Evolutionary conservation across 2,888 invertebrate genomes (phyloP), one percentile per base, ranked within the genome.

Genomic region (Rotaria macrura): DNA sequence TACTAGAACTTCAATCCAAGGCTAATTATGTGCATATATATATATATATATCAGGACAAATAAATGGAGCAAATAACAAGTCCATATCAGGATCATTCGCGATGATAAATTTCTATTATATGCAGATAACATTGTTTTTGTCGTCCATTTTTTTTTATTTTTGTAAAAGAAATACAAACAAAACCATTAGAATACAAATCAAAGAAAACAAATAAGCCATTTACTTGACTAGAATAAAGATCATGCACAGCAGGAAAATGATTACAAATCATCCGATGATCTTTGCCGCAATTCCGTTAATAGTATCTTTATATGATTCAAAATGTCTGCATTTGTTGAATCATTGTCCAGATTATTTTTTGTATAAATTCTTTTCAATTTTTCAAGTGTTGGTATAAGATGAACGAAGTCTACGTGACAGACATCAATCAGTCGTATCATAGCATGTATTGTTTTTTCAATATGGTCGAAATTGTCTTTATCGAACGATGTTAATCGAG

Each of bases 391-490:
- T n/a, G 25, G 10, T 14, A 38, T 23, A 2, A 38, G 38, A 10
- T 20, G n/a, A 12, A 72, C 83, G 87, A 89, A 90, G n/a, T 87
- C 87, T 7, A 86, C 52, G 47, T 55, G 84, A 86, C 90, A 90
- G 0, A 87, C 85, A 14, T 87, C 85, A 34, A 87, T 84, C 25
- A 90, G 85, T 29, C 88, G 88, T 38, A 88, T 84, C 90, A 91
- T 90, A 29, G 90, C 89, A 25, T 87, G 86, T 12, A 91, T 87
- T 25, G 91, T 89, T 87, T 91, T 91, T 87, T 91, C 91, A 49
- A 89, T 88, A n/a, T 88, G 88, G 87, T 91, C 91, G 85, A 90
- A 90, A 23, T 90, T 52, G 20, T 84, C 57, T 9, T 10, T 38
- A 25, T 74, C 90, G 9, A 89, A 87, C 6, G 88, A 65, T 3